These are phyloP conservation scores for Physeter macrocephalus DNA, from an alignment of 2,113 vertebrate genomes.

Conservation along the genomic window DNA sequence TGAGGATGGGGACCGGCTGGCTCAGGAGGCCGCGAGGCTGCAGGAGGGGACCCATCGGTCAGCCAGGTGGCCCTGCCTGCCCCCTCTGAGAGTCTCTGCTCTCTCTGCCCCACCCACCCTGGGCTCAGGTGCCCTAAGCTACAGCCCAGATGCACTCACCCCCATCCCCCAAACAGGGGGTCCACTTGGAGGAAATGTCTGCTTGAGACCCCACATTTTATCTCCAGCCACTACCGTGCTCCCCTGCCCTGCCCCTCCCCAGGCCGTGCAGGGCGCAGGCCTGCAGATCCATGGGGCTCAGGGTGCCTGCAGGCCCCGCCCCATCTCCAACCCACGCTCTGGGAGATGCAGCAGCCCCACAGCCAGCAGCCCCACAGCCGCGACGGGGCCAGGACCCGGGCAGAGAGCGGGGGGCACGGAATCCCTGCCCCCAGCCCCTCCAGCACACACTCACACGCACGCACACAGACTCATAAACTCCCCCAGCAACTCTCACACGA, in stretches of 20 bases:
- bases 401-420: accelerated
- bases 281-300: background rate
- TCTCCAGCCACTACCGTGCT: background rate
- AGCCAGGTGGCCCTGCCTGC: background rate
- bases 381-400: background rate
- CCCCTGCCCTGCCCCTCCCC: accelerated
- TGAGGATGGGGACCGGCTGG: too few species aligned
- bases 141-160: background rate
- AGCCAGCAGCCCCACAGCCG: background rate
- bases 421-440: background rate
- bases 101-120: background rate
- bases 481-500: background rate
- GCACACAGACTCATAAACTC: too few species aligned
- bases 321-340: background rate
- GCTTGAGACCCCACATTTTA: background rate
- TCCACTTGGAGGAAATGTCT: background rate
- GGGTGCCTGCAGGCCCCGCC: background rate
- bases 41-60: background rate
- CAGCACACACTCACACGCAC: background rate
- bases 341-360: background rate
- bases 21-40: background rate
- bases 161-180: background rate
- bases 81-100: background rate
- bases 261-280: background rate
- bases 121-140: background rate